phyloP scores from a whole-genome alignment of 2,888 invertebrate species.

The Agrochola litura region DNA sequence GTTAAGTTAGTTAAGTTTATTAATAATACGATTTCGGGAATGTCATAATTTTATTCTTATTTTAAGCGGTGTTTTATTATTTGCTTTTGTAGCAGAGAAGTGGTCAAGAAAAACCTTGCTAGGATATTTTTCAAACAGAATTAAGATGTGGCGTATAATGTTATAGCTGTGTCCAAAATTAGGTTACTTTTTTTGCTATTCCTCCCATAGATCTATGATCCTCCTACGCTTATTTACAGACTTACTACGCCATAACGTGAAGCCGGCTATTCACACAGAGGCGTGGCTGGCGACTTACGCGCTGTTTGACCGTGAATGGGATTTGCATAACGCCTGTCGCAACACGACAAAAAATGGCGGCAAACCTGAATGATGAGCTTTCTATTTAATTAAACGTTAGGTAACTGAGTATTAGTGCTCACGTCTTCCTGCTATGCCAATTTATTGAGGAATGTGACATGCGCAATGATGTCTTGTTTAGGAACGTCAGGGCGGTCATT shows the following conservation, averaged over 20 bases:
- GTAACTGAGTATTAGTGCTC: conserved; percentile 44
- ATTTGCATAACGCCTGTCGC: conserved; percentile 66
- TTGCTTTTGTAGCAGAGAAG: background rate
- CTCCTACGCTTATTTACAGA: background rate
- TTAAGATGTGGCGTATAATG: background rate
- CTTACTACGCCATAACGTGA: conserved; percentile 33
- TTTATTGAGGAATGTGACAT: conserved; percentile 35
- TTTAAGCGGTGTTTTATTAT: background rate
- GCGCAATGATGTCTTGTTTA: conserved; percentile 21
- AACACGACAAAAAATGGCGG: conserved; percentile 53
- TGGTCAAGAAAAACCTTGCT: no score
- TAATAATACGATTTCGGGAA: background rate
- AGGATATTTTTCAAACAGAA: background rate
- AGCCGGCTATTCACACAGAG: conserved; percentile 46
- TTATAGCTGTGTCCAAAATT: background rate
- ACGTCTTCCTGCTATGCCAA: conserved; percentile 47
- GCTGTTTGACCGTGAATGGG: conserved; percentile 59
- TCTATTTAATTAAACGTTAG: conserved; percentile 66
- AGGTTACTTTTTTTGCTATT: background rate
- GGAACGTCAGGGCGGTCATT: background rate
- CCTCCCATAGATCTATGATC: background rate
- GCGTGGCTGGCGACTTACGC: conserved; percentile 48
- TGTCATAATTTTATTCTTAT: background rate
- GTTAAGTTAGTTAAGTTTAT: background rate
- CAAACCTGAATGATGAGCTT: conserved; percentile 63